These are phyloP conservation scores for Cygnus atratus DNA, from an alignment of 2,113 vertebrate genomes.

Conservation along the genomic window DNA sequence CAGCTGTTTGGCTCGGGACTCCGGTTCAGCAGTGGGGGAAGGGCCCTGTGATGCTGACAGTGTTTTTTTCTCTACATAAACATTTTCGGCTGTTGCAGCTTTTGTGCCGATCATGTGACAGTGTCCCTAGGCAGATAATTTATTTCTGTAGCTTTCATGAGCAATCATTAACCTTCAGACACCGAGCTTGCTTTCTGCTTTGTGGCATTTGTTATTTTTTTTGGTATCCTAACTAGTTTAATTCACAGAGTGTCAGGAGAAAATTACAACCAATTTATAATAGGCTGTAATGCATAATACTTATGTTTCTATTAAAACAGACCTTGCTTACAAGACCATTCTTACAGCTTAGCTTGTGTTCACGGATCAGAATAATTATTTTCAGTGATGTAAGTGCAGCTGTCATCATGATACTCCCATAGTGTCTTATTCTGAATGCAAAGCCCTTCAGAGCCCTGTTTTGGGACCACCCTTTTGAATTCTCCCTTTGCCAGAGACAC, in stretches of 20 bases:
- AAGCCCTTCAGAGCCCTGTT: constrained; percentile 37
- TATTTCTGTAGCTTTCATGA: constrained; percentile 90
- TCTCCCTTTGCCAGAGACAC: constrained; percentile 19
- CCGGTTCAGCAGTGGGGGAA: constrained; percentile 76
- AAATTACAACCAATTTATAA: constrained; percentile 84
- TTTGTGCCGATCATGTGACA: constrained; percentile 86
- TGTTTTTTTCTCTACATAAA: constrained; percentile 86
- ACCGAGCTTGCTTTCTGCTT: constrained; percentile 82
- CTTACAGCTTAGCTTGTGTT: constrained; percentile 62
- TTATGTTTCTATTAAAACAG: constrained; percentile 77
- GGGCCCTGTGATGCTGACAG: constrained; percentile 79
- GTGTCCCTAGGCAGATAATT: constrained; percentile 88
- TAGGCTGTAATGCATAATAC: constrained; percentile 72
- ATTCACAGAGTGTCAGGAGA: constrained; percentile 81
- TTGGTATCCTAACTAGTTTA: constrained; percentile 81
- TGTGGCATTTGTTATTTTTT: constrained; percentile 77
- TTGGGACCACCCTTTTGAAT: constrained; percentile 60
- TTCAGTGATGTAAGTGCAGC: constrained; percentile 68
- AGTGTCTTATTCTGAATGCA: constrained; percentile 61
- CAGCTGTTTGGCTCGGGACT: constrained; percentile 86
- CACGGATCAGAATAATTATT: constrained; percentile 70
- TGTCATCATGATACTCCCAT: constrained; percentile 60
- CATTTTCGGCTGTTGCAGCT: constrained; percentile 88
- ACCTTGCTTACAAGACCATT: constrained; percentile 70
- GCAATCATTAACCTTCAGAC: constrained; percentile 89